phyloP scores from a whole-genome alignment of 2,888 invertebrate genomes.

The Melanophora roralis region DNA sequence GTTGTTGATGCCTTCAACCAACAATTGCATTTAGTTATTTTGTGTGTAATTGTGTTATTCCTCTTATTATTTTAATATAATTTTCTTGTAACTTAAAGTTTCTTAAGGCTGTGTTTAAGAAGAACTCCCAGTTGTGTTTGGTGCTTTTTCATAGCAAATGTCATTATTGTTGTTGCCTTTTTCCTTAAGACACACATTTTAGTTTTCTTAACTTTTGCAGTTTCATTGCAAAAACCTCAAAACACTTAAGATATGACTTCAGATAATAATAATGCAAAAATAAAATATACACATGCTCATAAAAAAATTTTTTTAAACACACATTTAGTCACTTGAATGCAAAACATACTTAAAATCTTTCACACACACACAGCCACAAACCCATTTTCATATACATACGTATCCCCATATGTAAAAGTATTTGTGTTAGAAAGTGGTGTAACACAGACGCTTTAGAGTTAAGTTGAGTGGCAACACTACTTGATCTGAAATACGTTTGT shows the following conservation, averaged over 20 bases:
- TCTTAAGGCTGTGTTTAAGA: conserved; percentile 22
- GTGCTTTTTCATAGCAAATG: background rate
- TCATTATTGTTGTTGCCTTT: background rate
- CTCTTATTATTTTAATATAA: too few relatives aligned
- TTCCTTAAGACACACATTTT: background rate
- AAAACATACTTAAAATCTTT: background rate
- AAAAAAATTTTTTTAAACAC: background rate
- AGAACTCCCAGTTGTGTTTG: conserved; percentile 24
- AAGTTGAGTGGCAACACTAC: conserved; percentile 59
- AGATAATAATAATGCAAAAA: conserved; percentile 24
- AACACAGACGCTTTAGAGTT: conserved; percentile 52
- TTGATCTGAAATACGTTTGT: conserved; percentile 53
- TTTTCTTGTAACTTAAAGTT: background rate
- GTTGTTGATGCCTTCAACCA: background rate
- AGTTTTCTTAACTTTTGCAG: conserved; percentile 38
- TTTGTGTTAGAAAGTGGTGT: conserved; percentile 13
- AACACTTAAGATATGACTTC: conserved; percentile 51
- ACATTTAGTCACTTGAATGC: background rate
- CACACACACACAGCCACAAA: background rate
- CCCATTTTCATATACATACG: too few relatives aligned
- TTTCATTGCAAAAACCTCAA: conserved; percentile 51
- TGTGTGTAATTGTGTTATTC: background rate
- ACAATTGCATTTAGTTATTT: conserved; percentile 15
- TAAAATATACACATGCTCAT: background rate
- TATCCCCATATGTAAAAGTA: too few relatives aligned